A percentile compares a stretch with the other conserved stretches of the same genome.
Evolutionary conservation across 2,113 vertebrate genomes (phyloP).

Genomic region (Athene noctua): DNA sequence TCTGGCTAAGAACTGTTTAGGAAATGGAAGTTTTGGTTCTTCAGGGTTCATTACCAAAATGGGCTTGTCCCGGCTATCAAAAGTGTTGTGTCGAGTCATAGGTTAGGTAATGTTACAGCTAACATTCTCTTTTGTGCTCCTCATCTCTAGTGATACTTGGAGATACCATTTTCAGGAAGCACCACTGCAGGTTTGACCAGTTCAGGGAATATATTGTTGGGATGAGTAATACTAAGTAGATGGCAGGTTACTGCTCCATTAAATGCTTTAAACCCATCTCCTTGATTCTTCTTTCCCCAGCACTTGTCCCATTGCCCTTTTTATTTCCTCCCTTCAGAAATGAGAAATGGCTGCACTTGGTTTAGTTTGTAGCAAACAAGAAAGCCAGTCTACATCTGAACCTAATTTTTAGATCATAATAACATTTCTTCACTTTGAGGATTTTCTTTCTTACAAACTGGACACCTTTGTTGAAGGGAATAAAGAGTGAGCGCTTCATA

Average conservation of each 20-base stretch:
- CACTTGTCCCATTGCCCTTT: background rate
- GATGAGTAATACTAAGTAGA: background rate
- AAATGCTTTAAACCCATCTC: background rate
- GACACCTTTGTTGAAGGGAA: constrained; percentile 66
- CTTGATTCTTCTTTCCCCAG: background rate
- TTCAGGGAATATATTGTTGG: background rate
- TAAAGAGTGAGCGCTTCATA: constrained; percentile 68
- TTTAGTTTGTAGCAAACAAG: constrained; percentile 29
- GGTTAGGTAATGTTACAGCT: background rate
- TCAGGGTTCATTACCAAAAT: background rate
- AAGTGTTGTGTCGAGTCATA: background rate
- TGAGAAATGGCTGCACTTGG: background rate
- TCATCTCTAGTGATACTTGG: background rate
- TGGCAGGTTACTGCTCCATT: background rate
- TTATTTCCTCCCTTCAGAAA: background rate
- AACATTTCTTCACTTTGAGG: constrained; percentile 53
- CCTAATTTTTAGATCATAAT: constrained; percentile 64
- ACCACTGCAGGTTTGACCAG: background rate
- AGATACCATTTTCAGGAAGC: background rate
- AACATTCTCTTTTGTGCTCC: background rate
- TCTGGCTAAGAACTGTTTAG: background rate
- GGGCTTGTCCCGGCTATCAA: background rate
- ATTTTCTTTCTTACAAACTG: constrained; percentile 54
- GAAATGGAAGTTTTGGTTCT: background rate
- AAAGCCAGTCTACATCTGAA: constrained; percentile 53